Percentiles rank a stretch among this genome's conserved stretches.
phyloP scores from a whole-genome alignment of 2,888 invertebrate species.

The Zaprionus obscuricornis region DNA sequence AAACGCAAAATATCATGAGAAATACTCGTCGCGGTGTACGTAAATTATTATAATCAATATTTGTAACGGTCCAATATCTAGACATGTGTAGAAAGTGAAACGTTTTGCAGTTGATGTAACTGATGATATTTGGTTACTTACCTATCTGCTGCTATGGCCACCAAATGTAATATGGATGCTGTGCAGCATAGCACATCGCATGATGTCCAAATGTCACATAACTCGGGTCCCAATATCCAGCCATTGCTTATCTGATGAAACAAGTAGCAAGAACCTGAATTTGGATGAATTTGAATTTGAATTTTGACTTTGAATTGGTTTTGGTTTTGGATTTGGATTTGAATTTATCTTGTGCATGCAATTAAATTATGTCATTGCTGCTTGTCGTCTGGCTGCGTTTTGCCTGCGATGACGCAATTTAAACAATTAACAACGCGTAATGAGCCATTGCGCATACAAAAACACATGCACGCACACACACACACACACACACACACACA shows the following conservation, averaged over 20 bases:
- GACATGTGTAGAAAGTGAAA: constrained; percentile 3
- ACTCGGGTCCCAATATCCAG: constrained; percentile 95
- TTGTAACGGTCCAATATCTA: constrained; percentile 99
- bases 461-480: neutral
- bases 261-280: neutral
- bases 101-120: neutral
- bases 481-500: constrained; percentile 14
- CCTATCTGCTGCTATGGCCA: constrained; percentile 98
- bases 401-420: constrained; percentile 60
- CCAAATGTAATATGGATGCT: constrained; percentile 97
- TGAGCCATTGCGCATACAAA: constrained; percentile 43
- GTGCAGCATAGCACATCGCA: constrained; percentile 98
- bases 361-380: constrained; percentile 54
- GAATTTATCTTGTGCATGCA: constrained; percentile 26
- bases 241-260: constrained; percentile 89
- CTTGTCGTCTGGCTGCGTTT: constrained; percentile 13
- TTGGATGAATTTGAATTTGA: neutral
- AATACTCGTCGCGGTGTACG: constrained; percentile 94
- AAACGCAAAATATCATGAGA: constrained; percentile 95
- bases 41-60: constrained; percentile 97
- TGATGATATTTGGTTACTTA: constrained; percentile 79
- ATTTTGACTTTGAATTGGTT: neutral
- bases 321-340: constrained; percentile 7
- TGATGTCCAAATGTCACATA: constrained; percentile 98
- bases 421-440: constrained; percentile 64